Evolutionary conservation across 2,797 vertebrate genomes (phyloP).

Genomic region (Spheniscus humboldti): DNA sequence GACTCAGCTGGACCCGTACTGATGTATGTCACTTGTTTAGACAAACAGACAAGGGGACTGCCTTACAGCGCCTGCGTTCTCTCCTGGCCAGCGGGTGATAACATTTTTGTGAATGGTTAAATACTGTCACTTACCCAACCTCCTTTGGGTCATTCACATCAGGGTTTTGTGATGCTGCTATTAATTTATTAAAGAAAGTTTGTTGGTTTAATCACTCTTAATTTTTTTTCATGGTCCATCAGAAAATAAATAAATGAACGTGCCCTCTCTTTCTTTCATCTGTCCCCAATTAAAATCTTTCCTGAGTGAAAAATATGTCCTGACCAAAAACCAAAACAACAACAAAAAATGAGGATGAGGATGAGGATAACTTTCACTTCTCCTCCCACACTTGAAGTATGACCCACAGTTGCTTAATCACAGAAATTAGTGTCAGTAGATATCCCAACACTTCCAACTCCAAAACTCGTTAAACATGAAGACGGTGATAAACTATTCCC

Average conservation of each 20-base stretch:
- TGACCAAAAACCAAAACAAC: background rate
- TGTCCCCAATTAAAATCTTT: background rate
- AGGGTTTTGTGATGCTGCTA: constrained; percentile 84
- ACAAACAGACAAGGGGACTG: constrained; percentile 47
- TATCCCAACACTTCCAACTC: background rate
- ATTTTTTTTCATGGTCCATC: background rate
- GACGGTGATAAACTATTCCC: background rate
- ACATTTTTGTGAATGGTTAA: constrained; percentile 61
- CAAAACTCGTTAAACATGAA: background rate
- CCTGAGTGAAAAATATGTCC: background rate
- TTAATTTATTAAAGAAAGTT: constrained; percentile 88
- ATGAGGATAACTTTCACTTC: background rate
- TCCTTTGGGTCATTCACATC: constrained; percentile 74
- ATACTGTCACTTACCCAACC: constrained; percentile 60
- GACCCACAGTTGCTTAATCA: background rate
- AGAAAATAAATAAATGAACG: background rate
- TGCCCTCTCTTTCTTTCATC: constrained; percentile 9
- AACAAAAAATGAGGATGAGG: background rate
- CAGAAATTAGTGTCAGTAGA: background rate
- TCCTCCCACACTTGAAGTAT: background rate
- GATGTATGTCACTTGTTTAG: constrained; percentile 47
- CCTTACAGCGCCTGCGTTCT: constrained; percentile 50
- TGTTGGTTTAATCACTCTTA: constrained; percentile 70
- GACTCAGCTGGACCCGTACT: constrained; percentile 33
- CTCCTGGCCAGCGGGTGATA: constrained; percentile 23